Percentiles rank a stretch among this genome's conserved stretches.
Conservation (phyloP, 37 sponge, comb jelly and placozoan species). For the Oopsacas minuta region DNA sequence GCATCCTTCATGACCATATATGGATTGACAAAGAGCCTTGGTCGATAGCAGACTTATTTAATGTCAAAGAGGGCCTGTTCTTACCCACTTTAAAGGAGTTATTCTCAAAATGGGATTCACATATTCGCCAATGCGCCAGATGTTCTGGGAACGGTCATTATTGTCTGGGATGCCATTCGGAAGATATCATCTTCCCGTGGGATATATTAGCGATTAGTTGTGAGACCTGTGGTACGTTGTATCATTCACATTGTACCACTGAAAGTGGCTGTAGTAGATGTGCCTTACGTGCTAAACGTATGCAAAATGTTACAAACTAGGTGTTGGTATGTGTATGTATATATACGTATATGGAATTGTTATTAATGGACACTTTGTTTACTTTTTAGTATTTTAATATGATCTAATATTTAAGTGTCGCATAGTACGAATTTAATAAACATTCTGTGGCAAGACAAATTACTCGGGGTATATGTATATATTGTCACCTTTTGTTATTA, state of each 20-base stretch:
- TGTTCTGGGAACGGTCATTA: conserved; percentile 32
- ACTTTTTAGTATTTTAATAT: too few species aligned
- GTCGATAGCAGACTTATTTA: neutral
- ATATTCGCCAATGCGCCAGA: neutral
- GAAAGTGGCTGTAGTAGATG: neutral
- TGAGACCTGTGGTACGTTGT: conserved; percentile 32
- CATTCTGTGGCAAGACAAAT: too few species aligned
- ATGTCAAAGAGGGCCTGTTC: neutral
- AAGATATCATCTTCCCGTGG: conserved; percentile 52
- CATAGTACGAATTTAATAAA: too few species aligned
- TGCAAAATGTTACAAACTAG: neutral
- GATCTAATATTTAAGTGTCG: too few species aligned
- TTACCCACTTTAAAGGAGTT: neutral
- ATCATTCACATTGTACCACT: conserved; percentile 23
- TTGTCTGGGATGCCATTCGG: conserved; percentile 46
- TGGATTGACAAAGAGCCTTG: neutral
- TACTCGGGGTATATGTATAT: too few species aligned
- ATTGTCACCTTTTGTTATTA: too few species aligned
- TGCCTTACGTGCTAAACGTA: neutral
- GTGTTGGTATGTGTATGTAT: too few species aligned
- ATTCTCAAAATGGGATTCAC: neutral
- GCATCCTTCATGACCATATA: conserved; percentile 5
- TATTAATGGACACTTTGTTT: too few species aligned
- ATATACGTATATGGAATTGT: too few species aligned
- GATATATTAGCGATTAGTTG: conserved; percentile 33